Evolutionary conservation across 2,797 vertebrate genomes (phyloP).

Genomic region (Cirrhinus mrigala): DNA sequence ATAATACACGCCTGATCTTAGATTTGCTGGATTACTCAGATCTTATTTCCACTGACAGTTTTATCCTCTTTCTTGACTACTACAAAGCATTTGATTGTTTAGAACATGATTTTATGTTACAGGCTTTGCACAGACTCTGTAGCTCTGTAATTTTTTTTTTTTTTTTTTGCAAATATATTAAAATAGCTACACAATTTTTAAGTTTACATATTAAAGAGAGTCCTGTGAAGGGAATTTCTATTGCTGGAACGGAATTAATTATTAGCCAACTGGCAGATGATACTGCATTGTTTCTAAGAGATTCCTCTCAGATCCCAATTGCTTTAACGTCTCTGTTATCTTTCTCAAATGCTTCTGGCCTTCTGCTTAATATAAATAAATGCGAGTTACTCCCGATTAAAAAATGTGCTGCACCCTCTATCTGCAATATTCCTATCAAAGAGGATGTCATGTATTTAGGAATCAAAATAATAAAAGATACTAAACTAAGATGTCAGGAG

Average conservation of each 20-base stretch:
- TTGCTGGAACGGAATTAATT: background rate
- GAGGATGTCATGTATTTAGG: no score
- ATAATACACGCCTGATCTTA: background rate
- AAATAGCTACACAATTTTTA: conserved; percentile 2
- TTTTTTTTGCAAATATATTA: background rate
- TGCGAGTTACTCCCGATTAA: no score
- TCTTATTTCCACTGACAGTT: background rate
- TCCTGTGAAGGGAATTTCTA: background rate
- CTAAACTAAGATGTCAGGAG: no score
- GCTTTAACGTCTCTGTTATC: background rate
- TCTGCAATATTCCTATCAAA: no score
- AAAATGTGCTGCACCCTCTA: no score
- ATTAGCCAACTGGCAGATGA: no score
- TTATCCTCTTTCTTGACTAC: background rate
- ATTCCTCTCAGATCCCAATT: no score
- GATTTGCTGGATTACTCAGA: background rate
- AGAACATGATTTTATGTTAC: background rate
- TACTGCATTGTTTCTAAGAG: no score
- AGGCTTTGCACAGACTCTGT: background rate
- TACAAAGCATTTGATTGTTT: background rate
- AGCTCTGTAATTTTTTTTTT: no score
- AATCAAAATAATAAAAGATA: background rate
- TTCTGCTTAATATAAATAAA: no score
- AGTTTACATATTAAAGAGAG: background rate
- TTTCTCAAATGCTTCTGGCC: background rate